Base-by-base conservation (phyloP, 2,113 vertebrate genomes). In the Cygnus atratus region DNA sequence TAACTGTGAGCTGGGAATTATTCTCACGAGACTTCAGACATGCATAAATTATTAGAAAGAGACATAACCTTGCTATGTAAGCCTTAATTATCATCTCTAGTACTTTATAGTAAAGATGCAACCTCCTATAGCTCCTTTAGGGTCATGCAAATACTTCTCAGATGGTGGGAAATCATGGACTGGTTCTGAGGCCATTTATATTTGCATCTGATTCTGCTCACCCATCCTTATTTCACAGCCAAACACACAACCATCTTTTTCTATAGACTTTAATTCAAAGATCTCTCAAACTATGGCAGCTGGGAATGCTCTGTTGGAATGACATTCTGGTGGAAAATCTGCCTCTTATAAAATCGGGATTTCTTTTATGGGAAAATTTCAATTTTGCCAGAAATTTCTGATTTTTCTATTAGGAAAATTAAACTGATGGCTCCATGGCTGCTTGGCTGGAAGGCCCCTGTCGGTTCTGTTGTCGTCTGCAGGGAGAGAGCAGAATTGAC, bases 401-500 rank as follows among this genome's bases (percentile, higher is more conserved):
- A 80, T 96, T 91, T 92, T 92, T 67, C 84, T 93, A 74, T 93
- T 90, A 93, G 91, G 55, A 81, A 95, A 95, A 92, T 80, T 77
- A 83, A 87, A 80, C 67, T 14, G 84, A 94, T 95, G 91, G 78
- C 87, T 97, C 82, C 46, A 5, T 24, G 78, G 84, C 90, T 77
- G 93, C 95, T 94, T 97, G 90, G 93, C 96, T 96, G 90, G 91
- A 96, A 96, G 96, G 96, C 55, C 94, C 89, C 94, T 94, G 96
- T 95, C 82, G 90, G 95, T 96, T 97, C 83, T 96, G 95, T 95
- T 95, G 95, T 97, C 50, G 91, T 97, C 96, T 97, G 95, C 85
- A 91, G 93, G 91, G 94, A 96, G 94, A 97, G 87, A 95, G 90
- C 94, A 95, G 91, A 96, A 96, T 90, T 97, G 94, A 97, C 96